Percentiles rank a stretch among this genome's conserved stretches.
Conservation (phyloP, 2,113 vertebrate species). For the Sigmodon hispidus region DNA sequence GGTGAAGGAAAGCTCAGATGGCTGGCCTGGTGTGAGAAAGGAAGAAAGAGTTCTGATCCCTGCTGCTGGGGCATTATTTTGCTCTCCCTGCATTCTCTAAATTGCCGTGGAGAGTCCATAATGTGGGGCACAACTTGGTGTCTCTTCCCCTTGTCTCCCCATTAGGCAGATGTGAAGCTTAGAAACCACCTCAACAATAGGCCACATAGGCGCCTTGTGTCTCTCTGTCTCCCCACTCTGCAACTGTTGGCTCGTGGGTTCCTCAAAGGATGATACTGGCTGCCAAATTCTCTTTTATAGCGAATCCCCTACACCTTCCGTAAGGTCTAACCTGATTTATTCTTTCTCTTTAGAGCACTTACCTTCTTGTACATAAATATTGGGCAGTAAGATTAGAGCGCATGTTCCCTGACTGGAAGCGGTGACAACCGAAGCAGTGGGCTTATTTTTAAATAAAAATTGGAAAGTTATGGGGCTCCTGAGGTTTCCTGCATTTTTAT, state of each 20-base stretch:
- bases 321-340: constrained; percentile 65
- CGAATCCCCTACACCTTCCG: constrained; percentile 47
- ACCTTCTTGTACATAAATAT: constrained; percentile 69
- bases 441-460: constrained; percentile 79
- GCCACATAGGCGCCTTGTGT: fast-evolving
- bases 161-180: not conserved
- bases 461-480: constrained; percentile 65
- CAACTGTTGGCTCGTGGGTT: not conserved
- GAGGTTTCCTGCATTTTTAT: constrained; percentile 72
- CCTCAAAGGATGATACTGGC: not conserved
- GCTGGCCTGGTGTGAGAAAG: not conserved
- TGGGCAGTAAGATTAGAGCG: constrained; percentile 50
- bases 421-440: not conserved
- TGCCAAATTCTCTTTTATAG: constrained; percentile 23
- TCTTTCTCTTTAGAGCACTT: constrained; percentile 71
- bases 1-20: not conserved
- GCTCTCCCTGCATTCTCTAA: not conserved
- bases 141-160: not conserved
- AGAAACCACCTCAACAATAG: not conserved
- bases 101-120: not conserved
- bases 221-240: not conserved
- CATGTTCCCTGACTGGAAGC: not conserved
- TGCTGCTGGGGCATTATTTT: not conserved
- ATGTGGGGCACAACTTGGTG: not conserved
- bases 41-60: not conserved